Evolutionary conservation across 2,888 invertebrate species (phyloP).

Genomic region (Crocallis elinguaria): DNA sequence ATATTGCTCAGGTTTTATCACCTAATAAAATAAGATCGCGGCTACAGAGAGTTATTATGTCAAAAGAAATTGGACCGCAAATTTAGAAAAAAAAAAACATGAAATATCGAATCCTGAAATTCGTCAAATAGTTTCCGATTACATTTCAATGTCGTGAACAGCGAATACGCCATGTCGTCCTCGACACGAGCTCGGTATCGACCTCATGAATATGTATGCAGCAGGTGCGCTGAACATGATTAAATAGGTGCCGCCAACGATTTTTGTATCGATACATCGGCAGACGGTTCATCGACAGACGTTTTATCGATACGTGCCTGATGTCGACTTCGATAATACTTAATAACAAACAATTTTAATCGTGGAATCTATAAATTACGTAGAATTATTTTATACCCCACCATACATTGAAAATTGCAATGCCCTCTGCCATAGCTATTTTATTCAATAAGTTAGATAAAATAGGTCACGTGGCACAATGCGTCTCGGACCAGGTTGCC

Average conservation of each 20-base stretch:
- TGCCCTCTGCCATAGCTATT: too few relatives aligned
- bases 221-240: slow-evolving; percentile 70
- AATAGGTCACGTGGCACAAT: too few relatives aligned
- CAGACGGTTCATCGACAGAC: slow-evolving; percentile 51
- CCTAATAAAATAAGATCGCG: too few relatives aligned
- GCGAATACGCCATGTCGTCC: slow-evolving; percentile 55
- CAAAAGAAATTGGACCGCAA: too few relatives aligned
- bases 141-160: slow-evolving; percentile 55
- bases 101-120: too few relatives aligned
- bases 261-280: slow-evolving; percentile 71
- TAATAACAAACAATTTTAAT: slow-evolving; percentile 7
- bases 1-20: too few relatives aligned
- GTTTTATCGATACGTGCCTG: slow-evolving; percentile 32
- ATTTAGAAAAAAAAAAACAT: too few relatives aligned
- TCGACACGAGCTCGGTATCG: slow-evolving; percentile 65
- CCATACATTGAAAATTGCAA: too few relatives aligned
- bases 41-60: too few relatives aligned
- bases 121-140: slow-evolving; percentile 12
- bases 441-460: too few relatives aligned
- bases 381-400: too few relatives aligned
- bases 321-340: slow-evolving; percentile 49
- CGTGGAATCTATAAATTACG: background rate
- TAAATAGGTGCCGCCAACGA: slow-evolving; percentile 79
- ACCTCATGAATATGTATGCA: slow-evolving; percentile 81
- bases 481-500: too few relatives aligned